Conservation (phyloP, 2,888 invertebrate genomes). For the Rotaria sp. region DNA sequence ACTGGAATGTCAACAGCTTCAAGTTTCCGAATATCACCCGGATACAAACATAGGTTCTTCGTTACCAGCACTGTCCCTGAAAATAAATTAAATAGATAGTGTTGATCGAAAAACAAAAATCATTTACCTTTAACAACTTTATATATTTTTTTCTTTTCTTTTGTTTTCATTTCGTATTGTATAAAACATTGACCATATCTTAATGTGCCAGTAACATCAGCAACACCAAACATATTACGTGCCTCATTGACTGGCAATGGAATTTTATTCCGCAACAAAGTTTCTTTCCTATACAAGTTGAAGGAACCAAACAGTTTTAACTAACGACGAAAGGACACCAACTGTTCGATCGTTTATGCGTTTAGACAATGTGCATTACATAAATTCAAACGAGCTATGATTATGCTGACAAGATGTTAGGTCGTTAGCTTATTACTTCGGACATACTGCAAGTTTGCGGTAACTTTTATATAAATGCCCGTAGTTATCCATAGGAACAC, state of each 20-base stretch:
- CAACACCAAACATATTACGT: not conserved
- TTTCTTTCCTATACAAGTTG: not conserved
- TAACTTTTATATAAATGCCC: no score
- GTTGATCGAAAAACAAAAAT: not conserved
- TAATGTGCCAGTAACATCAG: not conserved
- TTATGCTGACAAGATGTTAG: no score
- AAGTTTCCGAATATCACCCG: not conserved
- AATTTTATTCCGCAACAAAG: not conserved
- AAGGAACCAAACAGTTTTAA: no score
- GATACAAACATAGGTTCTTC: not conserved
- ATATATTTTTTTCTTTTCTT: not conserved
- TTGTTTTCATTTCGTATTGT: not conserved
- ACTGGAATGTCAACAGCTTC: not conserved
- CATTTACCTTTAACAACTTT: not conserved
- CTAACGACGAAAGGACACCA: no score
- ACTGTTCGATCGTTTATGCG: no score
- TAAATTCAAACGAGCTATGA: no score
- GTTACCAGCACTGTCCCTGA: not conserved
- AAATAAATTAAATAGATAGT: not conserved
- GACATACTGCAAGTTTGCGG: no score
- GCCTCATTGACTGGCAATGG: not conserved
- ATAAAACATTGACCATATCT: not conserved
- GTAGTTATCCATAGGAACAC: no score
- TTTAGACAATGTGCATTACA: no score
- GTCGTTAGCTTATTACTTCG: no score